A percentile compares a stretch with the other conserved stretches of the same genome.
Conservation (phyloP, 2,888 invertebrate genomes). For the Saturnia japonica region DNA sequence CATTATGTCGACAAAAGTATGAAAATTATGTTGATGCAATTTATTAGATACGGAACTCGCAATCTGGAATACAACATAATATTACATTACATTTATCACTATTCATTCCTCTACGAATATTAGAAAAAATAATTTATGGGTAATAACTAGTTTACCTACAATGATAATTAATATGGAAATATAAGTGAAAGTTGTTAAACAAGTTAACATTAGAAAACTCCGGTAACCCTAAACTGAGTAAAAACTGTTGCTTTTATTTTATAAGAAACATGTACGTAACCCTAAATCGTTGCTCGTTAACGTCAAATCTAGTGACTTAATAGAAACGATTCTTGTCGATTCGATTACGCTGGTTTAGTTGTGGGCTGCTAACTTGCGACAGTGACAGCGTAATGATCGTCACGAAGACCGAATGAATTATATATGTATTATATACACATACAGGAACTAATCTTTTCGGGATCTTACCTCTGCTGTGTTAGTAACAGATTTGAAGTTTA, state of each 20-base stretch:
- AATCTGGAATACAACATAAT: not conserved
- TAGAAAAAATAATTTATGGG: not conserved
- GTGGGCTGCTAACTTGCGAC: slow-evolving; percentile 31
- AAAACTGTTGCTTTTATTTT: slow-evolving; percentile 35
- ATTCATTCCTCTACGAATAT: not conserved
- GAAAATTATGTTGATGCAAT: not conserved
- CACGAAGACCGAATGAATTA: slow-evolving; percentile 36
- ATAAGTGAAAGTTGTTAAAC: not conserved
- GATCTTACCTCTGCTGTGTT: too few species aligned
- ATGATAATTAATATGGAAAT: not conserved
- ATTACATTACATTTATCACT: not conserved
- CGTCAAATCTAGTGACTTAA: slow-evolving; percentile 30
- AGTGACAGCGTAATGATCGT: slow-evolving; percentile 35
- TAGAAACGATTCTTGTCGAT: slow-evolving; percentile 40
- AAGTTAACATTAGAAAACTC: not conserved
- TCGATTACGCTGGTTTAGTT: slow-evolving; percentile 37
- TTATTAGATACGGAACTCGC: not conserved
- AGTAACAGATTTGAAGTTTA: too few species aligned
- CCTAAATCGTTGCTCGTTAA: slow-evolving; percentile 37
- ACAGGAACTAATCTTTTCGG: too few species aligned
- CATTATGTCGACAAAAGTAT: not conserved
- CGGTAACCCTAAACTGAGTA: not conserved
- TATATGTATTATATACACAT: not conserved
- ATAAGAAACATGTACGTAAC: slow-evolving; percentile 33
- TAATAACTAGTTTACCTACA: not conserved